Evolutionary conservation across 2,797 vertebrate species (phyloP).

Genomic region (Streptopelia turtur): DNA sequence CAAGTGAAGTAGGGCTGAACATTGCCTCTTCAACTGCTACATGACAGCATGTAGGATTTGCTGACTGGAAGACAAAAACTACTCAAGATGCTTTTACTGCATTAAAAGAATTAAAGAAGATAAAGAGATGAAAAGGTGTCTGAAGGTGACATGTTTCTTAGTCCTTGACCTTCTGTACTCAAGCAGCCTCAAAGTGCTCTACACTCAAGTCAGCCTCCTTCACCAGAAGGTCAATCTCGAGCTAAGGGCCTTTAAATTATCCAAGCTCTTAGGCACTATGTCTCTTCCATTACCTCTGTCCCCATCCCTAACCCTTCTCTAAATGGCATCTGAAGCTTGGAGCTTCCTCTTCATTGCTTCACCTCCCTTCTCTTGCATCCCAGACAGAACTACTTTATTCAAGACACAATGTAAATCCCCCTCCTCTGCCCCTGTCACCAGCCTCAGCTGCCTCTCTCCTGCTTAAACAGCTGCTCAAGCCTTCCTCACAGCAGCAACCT

Average conservation of each 20-base stretch:
- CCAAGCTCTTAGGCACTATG: neutral
- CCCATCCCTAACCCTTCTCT: neutral
- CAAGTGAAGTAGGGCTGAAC: neutral
- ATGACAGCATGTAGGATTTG: rapidly evolving
- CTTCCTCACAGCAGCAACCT: neutral
- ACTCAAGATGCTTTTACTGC: neutral
- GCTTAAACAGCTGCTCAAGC: neutral
- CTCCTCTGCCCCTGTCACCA: neutral
- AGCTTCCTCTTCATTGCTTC: neutral
- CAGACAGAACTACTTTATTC: neutral
- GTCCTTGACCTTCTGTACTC: neutral
- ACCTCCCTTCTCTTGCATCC: neutral
- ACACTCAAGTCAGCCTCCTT: neutral
- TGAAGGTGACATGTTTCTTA: neutral
- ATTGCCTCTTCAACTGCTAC: neutral
- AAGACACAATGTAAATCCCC: neutral
- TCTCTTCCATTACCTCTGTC: neutral
- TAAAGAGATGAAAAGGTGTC: neutral
- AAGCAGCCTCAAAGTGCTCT: neutral
- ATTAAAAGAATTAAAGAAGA: neutral
- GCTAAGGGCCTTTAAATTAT: neutral
- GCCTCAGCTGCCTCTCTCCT: neutral
- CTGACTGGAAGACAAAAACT: neutral
- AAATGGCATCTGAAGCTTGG: neutral
- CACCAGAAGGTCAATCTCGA: neutral